phyloP scores from a whole-genome alignment of 2,797 vertebrate genomes.

The Gorsachius magnificus region DNA sequence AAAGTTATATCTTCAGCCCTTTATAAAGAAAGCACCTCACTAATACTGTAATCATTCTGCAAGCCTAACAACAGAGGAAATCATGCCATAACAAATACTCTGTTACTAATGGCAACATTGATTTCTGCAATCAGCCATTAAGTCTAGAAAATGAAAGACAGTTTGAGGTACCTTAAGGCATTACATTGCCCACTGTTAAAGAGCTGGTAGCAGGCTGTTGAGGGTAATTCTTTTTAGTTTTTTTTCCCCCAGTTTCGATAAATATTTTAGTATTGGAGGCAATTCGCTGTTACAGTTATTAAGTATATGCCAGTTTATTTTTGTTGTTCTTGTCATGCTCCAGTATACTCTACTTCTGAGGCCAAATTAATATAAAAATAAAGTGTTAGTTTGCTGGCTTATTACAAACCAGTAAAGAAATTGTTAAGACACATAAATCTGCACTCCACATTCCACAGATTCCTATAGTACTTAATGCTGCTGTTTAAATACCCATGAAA shows the following conservation, averaged over 20 bases:
- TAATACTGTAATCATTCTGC: slow-evolving; percentile 81
- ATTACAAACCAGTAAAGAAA: slow-evolving; percentile 74
- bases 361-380: slow-evolving; percentile 72
- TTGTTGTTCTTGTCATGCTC: slow-evolving; percentile 68
- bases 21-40: slow-evolving; percentile 78
- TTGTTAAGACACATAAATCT: slow-evolving; percentile 78
- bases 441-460: slow-evolving; percentile 80
- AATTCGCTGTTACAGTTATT: slow-evolving; percentile 53
- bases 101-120: slow-evolving; percentile 87
- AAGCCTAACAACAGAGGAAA: slow-evolving; percentile 83
- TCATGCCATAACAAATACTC: slow-evolving; percentile 83
- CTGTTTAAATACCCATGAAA: slow-evolving; percentile 85
- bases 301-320: slow-evolving; percentile 66
- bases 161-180: slow-evolving; percentile 80
- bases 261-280: slow-evolving; percentile 61
- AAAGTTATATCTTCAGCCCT: slow-evolving; percentile 76
- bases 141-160: slow-evolving; percentile 83
- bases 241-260: not conserved
- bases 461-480: slow-evolving; percentile 79
- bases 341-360: slow-evolving; percentile 58
- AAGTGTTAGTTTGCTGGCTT: slow-evolving; percentile 66
- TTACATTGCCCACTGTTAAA: slow-evolving; percentile 74
- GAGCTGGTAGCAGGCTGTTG: slow-evolving; percentile 64
- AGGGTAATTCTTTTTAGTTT: slow-evolving; percentile 64
- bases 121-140: slow-evolving; percentile 86